Evolutionary conservation across 2,888 invertebrate genomes (phyloP).

Genomic region (Marasmarcha lunaedactyla): DNA sequence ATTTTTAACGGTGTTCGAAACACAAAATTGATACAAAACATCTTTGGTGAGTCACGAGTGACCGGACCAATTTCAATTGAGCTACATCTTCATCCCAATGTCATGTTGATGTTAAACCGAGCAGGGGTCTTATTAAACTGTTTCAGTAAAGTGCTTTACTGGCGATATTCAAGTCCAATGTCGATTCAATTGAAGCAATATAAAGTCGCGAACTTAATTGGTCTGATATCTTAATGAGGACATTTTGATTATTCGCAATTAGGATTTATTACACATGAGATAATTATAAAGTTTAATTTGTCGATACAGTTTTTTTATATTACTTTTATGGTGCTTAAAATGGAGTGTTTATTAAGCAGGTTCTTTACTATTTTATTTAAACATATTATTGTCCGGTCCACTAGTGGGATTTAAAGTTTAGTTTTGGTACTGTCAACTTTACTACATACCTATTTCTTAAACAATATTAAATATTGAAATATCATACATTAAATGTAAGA

Average conservation of each 20-base stretch:
- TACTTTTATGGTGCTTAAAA: background rate
- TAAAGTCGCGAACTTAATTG: constrained; percentile 14
- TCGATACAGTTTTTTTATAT: too few relatives aligned
- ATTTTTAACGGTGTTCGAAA: constrained; percentile 43
- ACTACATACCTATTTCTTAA: too few relatives aligned
- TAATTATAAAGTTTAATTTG: too few relatives aligned
- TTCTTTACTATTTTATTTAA: too few relatives aligned
- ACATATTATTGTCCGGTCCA: too few relatives aligned
- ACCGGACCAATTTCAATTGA: constrained; percentile 22
- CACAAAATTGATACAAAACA: constrained; percentile 44
- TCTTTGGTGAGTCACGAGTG: constrained; percentile 36
- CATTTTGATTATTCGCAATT: background rate
- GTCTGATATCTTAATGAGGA: constrained; percentile 3
- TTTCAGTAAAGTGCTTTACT: constrained; percentile 22
- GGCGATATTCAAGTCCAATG: constrained; percentile 41
- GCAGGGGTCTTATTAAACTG: constrained; percentile 20
- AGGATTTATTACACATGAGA: background rate
- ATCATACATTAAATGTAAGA: too few relatives aligned
- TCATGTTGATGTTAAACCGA: constrained; percentile 8
- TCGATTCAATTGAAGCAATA: constrained; percentile 32
- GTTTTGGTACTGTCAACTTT: too few relatives aligned
- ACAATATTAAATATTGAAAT: too few relatives aligned
- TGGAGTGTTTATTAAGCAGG: background rate
- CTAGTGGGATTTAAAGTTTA: too few relatives aligned
- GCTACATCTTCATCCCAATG: constrained; percentile 12